Evolutionary conservation across 2,888 invertebrate genomes (phyloP), one percentile per base, ranked within the genome.

Genomic region (Chaetogeoica ovagalla): DNA sequence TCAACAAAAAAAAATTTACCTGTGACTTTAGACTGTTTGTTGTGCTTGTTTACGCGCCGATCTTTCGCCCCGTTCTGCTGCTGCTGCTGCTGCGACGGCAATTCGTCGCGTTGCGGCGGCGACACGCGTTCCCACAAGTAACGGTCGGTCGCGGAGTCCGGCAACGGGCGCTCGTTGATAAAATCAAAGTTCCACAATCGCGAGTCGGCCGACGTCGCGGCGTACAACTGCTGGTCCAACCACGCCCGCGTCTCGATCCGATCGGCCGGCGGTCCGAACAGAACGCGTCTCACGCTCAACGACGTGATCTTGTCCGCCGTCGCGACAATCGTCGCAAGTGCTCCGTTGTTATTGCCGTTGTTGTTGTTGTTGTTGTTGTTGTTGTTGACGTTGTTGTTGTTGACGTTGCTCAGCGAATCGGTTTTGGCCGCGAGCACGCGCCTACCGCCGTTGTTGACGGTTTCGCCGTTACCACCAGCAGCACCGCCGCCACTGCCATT

Each of bases 241-340:
- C 79, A 79, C 71, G 63, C 71, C 79, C 79, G 79, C 55, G 70
- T 79, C 39, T 70, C 79, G 2, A 39, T 59, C 19, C 37, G 71
- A 9, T 79, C 71, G 63, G 70, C 63, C 55, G 79, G 79, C 30
- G 70, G 79, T 0, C 79, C 79, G 79, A 79, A 79, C 63, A 79
- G 63, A 23, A 71, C 70, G 79, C 79, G 79, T 17, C 70, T 55
- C 4, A 71, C 79, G 70, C 79, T 63, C 39, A 71, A 30, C 57
- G 79, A 55, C 63, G 63, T 62, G 43, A 57, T 30, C 13, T 30
- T 21, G 21, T 37, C 65, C 52, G 55, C 19, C 19, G 30, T 21
- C 52, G 37, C 43, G 55, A 30, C 30, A n/a, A n/a, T n/a, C n/a
- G n/a, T n/a, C 30, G 30, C 30, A 30, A 4, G 4, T 4, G 30